These are phyloP conservation scores for Hylaea fasciaria DNA, from an alignment of 2,888 invertebrate genomes.

Conservation along the genomic window DNA sequence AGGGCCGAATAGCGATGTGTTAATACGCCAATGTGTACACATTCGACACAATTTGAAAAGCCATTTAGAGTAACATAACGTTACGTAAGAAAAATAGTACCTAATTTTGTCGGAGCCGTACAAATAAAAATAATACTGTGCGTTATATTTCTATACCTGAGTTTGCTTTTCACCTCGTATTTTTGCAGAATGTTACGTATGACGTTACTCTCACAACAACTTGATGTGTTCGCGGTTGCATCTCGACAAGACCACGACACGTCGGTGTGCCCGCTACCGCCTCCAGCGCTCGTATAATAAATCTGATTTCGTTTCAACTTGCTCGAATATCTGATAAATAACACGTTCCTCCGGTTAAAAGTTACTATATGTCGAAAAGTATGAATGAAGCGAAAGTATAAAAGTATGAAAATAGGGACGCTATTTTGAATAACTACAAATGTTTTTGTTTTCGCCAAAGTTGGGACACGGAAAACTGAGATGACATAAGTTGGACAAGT, in stretches of 20 bases:
- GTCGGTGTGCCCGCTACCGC: constrained; percentile 20
- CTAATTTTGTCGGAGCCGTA: constrained; percentile 3
- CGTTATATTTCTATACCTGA: constrained; percentile 13
- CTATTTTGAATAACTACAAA: constrained; percentile 36
- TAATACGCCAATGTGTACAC: constrained; percentile 10
- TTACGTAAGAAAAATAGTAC: background rate
- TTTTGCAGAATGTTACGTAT: constrained; percentile 34
- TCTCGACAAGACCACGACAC: constrained; percentile 26
- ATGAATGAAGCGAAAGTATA: constrained; percentile 39
- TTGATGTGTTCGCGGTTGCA: constrained; percentile 45
- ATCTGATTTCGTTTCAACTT: constrained; percentile 54
- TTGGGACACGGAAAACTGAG: constrained; percentile 62
- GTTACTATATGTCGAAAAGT: constrained; percentile 27
- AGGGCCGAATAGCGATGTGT: constrained; percentile 14
- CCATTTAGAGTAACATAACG: constrained; percentile 6
- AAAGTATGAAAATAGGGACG: constrained; percentile 40
- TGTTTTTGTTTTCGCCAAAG: constrained; percentile 59
- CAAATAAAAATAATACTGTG: constrained; percentile 15
- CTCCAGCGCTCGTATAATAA: constrained; percentile 47
- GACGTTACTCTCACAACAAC: constrained; percentile 48
- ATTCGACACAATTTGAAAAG: constrained; percentile 8
- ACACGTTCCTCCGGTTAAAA: constrained; percentile 30
- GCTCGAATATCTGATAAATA: constrained; percentile 53
- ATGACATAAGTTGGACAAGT: constrained; percentile 70
- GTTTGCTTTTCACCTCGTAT: constrained; percentile 14